These are phyloP conservation scores for Syncerus caffer DNA, from an alignment of 2,797 vertebrate species.

Conservation along the genomic window DNA sequence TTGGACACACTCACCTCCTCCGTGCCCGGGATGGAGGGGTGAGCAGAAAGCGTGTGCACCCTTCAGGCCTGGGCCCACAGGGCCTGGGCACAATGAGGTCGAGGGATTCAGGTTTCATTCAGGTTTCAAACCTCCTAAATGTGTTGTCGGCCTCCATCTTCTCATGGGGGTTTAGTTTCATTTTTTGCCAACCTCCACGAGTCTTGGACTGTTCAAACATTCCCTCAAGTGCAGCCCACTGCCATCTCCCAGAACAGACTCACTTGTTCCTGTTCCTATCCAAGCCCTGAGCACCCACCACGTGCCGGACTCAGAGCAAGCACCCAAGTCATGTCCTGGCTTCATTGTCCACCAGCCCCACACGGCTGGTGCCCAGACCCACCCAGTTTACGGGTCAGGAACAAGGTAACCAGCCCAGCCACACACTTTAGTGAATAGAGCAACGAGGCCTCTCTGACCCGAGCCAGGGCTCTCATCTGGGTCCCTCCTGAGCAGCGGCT, in stretches of 20 bases:
- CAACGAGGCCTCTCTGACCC: not conserved
- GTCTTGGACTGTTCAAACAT: not conserved
- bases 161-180: not conserved
- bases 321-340: not conserved
- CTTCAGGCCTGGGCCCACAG: not conserved
- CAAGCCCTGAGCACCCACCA: accelerated
- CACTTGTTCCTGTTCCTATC: not conserved
- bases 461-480: not conserved
- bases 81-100: not conserved
- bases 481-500: accelerated
- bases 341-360: not conserved
- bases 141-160: not conserved
- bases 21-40: not conserved
- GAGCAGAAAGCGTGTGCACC: not conserved
- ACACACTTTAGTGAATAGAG: not conserved
- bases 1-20: not conserved
- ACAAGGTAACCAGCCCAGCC: not conserved
- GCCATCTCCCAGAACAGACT: not conserved
- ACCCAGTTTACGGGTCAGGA: not conserved
- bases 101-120: not conserved
- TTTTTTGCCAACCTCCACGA: not conserved
- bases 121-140: not conserved
- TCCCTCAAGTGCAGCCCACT: not conserved
- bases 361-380: not conserved
- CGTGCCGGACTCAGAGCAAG: accelerated